Base-by-base conservation (phyloP, 2,113 vertebrate species). In the Xenopus borealis region DNA sequence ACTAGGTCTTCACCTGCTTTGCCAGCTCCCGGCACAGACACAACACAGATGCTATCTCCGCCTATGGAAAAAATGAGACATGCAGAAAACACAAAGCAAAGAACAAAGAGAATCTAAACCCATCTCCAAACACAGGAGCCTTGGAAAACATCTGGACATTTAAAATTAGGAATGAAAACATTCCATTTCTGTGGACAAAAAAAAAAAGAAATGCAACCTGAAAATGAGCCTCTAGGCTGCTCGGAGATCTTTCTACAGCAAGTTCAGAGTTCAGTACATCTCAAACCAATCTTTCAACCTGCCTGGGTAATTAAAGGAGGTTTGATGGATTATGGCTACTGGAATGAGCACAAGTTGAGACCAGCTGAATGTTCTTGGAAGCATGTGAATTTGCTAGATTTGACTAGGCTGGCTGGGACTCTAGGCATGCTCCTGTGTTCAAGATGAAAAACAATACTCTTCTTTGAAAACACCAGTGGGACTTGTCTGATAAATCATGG, bases 91-190 rank as follows among this genome's bases (percentile, higher is more conserved):
- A 71, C 27, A 40, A 67, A 55, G 63, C 10, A 66, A 61, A 68
- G 66, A 81, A 47, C 27, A 63, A 77, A 72, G 47, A 50, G 45
- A 70, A 23, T 45, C 55, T 67, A 64, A 27, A 58, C 10, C 63
- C 16, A 61, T 69, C 62, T 77, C 63, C 62, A 46, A 71, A 66
- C 52, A 72, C 68, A 47, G 53, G 50, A 70, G 47, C 18, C 16
- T 58, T 68, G 74, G 75, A 71, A 55, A 74, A 69, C 61, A 62
- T 74, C 75, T 78, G 78, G 47, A 30, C 23, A 64, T 78, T 81
- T 79, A 46, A 58, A 66, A 78, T 23, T 19, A 78, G 62, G 65
- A 75, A 78, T 65, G 50, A 72, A 75, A 81, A 76, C 68, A 72
- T 66, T 45, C 61, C 64, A 45, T 19, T 19, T 76, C 55, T 74